phyloP scores from a whole-genome alignment of 2,113 vertebrate species.

The Lynx canadensis region DNA sequence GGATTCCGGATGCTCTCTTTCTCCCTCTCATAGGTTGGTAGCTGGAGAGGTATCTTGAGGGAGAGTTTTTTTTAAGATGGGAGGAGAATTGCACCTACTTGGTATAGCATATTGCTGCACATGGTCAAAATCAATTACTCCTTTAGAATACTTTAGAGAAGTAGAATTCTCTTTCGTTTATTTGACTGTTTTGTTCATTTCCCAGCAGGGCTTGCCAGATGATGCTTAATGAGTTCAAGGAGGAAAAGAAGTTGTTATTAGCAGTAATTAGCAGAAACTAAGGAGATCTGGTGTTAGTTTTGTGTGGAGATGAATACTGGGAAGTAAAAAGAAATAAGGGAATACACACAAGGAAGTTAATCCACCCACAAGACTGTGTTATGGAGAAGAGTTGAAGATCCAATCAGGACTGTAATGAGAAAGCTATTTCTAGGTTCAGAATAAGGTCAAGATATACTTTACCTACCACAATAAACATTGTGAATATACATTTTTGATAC shows the following conservation, averaged over 20 bases:
- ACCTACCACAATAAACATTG: background rate
- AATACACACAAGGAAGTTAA: background rate
- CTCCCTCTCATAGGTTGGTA: background rate
- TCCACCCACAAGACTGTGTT: background rate
- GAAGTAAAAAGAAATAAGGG: background rate
- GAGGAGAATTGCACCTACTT: background rate
- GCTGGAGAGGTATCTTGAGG: background rate
- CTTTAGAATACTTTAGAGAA: background rate
- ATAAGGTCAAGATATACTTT: constrained; percentile 5
- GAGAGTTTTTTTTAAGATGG: background rate
- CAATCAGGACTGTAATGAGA: background rate
- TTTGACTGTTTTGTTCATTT: background rate
- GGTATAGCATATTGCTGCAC: background rate
- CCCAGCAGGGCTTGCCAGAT: background rate
- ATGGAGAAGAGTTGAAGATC: background rate
- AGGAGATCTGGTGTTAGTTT: background rate
- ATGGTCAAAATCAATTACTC: background rate
- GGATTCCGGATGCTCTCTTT: too few relatives aligned
- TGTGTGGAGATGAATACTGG: background rate
- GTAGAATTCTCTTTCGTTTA: background rate
- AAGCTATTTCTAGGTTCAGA: background rate
- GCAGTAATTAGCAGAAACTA: background rate
- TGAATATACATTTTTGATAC: background rate
- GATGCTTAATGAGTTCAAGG: background rate
- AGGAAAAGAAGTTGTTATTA: background rate